phyloP scores from a whole-genome alignment of 2,888 invertebrate genomes.

The Drosophila paramelanica region DNA sequence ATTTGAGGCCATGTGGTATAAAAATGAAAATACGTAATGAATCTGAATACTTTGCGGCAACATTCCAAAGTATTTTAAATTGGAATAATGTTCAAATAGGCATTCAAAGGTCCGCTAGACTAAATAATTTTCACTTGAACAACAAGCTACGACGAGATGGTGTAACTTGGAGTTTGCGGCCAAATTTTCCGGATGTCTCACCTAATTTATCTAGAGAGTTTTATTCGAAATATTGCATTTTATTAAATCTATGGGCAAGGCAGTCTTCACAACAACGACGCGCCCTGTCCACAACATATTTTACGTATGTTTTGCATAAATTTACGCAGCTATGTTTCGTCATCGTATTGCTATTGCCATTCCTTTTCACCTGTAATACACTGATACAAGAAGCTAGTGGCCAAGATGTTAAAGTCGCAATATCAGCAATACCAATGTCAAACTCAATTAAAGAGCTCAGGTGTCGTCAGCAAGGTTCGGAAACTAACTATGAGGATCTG shows the following conservation, averaged over 20 bases:
- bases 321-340: conserved; percentile 55
- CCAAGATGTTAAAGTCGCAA: conserved; percentile 21
- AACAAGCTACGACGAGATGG: conserved; percentile 2
- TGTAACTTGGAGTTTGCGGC: background rate
- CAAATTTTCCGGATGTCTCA: background rate
- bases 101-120: background rate
- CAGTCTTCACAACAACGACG: background rate
- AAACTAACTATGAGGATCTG: background rate
- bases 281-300: conserved; percentile 6
- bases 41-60: conserved; percentile 25
- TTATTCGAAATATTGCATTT: conserved; percentile 11
- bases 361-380: conserved; percentile 37
- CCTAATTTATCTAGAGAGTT: background rate
- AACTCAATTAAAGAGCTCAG: conserved; percentile 16
- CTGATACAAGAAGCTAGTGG: conserved; percentile 41
- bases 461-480: too few relatives aligned
- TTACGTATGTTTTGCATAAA: conserved; percentile 40
- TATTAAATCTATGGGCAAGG: conserved; percentile 5
- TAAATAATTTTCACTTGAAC: conserved; percentile 1
- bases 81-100: conserved; percentile 14
- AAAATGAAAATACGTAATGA: conserved; percentile 60
- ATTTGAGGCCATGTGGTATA: conserved; percentile 56
- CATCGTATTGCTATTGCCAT: conserved; percentile 50
- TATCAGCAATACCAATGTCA: conserved; percentile 7
- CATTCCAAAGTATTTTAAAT: conserved; percentile 33